These are phyloP conservation scores for Microplitis mediator DNA, from an alignment of 1,140 invertebrate genomes.

Conservation along the genomic window DNA sequence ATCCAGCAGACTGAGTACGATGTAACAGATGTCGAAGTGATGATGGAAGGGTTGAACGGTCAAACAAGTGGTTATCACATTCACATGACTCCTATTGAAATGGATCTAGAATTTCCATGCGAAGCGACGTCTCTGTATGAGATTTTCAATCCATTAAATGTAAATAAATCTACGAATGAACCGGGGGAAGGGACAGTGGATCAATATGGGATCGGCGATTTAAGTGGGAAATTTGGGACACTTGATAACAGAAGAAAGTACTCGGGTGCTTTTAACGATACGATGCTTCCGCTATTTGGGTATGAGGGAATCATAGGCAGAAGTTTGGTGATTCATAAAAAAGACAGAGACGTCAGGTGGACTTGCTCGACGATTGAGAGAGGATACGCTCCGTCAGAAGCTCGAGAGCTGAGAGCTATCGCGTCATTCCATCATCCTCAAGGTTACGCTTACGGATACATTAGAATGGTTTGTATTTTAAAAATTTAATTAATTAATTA, in stretches of 20 bases:
- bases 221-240: conserved; percentile 88
- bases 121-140: conserved; percentile 79
- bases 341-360: conserved; percentile 72
- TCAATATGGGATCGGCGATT: conserved; percentile 87
- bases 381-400: conserved; percentile 85
- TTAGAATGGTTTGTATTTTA: conserved; percentile 72
- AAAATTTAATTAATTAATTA: background rate
- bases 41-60: conserved; percentile 74
- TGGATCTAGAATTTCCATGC: conserved; percentile 86
- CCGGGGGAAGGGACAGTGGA: conserved; percentile 75
- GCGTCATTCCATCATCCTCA: conserved; percentile 91
- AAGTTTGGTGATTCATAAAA: conserved; percentile 86
- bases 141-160: conserved; percentile 81
- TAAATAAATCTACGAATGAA: conserved; percentile 69
- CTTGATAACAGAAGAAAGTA: conserved; percentile 68
- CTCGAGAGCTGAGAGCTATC: conserved; percentile 82
- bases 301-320: conserved; percentile 81
- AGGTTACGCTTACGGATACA: conserved; percentile 85
- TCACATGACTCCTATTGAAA: conserved; percentile 80
- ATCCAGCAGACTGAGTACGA: conserved; percentile 86
- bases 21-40: conserved; percentile 77
- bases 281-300: conserved; percentile 84
- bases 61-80: conserved; percentile 77
- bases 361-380: conserved; percentile 84
- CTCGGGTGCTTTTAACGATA: conserved; percentile 76